These are phyloP conservation scores for Odontothrips loti DNA, from an alignment of 2,888 invertebrate genomes.

Conservation along the genomic window DNA sequence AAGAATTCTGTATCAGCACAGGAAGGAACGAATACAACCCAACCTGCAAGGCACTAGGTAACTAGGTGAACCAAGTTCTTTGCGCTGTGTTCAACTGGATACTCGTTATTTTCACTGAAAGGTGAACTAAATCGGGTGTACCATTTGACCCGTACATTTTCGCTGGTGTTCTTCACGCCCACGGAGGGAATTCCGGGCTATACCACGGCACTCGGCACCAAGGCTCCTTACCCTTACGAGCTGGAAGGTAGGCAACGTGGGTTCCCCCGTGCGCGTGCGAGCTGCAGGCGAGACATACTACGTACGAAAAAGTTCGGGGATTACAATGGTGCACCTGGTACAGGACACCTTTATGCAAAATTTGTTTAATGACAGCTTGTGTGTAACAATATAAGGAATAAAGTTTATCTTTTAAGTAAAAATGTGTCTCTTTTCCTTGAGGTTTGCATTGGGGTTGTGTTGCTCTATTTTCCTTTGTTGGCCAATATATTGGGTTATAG, in stretches of 20 bases:
- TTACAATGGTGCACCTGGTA: neutral
- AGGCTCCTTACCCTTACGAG: no score
- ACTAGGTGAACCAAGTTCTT: neutral
- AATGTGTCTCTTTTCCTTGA: no score
- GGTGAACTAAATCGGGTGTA: neutral
- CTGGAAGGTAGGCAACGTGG: neutral
- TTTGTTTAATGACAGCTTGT: neutral
- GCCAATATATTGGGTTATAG: no score
- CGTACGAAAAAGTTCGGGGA: neutral
- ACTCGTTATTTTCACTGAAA: neutral
- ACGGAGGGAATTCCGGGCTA: neutral
- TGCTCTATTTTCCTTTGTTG: no score
- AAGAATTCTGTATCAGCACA: no score
- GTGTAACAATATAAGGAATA: neutral
- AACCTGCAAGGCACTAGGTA: neutral
- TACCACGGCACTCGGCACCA: no score
- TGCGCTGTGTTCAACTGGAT: neutral
- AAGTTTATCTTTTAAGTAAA: slow-evolving; percentile 13
- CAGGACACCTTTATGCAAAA: neutral
- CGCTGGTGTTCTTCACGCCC: neutral
- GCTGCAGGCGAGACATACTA: neutral
- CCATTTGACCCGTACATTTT: neutral
- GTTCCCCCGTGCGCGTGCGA: neutral
- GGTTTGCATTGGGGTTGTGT: no score
- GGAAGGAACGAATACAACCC: no score